phyloP scores from a whole-genome alignment of 2,797 vertebrate species.

The Cossypha dichroa region DNA sequence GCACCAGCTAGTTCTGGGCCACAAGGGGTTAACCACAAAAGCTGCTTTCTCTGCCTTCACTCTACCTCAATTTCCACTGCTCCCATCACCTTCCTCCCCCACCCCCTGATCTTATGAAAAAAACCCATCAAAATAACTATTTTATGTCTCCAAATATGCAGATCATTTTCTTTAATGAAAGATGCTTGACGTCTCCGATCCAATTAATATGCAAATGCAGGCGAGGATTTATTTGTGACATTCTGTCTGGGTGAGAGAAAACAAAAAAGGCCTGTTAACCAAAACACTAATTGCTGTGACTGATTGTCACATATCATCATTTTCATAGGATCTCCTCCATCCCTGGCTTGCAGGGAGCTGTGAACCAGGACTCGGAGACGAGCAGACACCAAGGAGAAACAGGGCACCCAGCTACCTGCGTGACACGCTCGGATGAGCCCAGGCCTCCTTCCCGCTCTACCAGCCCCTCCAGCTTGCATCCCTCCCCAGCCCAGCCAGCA shows the following conservation, averaged over 20 bases:
- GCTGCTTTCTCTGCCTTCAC: conserved; percentile 72
- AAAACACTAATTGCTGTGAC: conserved; percentile 99
- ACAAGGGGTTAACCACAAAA: conserved; percentile 76
- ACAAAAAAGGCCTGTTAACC: conserved; percentile 99
- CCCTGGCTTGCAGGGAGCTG: conserved; percentile 84
- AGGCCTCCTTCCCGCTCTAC: background rate
- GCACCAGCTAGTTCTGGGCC: conserved; percentile 21
- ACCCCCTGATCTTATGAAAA: conserved; percentile 85
- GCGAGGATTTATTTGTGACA: conserved; percentile 99
- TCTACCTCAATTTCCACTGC: conserved; percentile 94
- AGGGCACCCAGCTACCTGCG: conserved; percentile 74
- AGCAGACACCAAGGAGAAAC: conserved; percentile 81
- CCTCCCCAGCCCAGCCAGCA: background rate
- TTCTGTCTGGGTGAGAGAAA: conserved; percentile 99
- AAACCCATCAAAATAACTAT: conserved; percentile 99
- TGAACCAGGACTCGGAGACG: conserved; percentile 74
- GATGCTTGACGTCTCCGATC: conserved; percentile 99
- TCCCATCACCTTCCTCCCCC: conserved; percentile 93
- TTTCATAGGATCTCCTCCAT: conserved; percentile 97
- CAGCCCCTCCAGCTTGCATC: conserved; percentile 12
- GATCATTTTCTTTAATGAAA: conserved; percentile 99
- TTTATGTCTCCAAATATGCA: conserved; percentile 99
- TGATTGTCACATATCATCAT: conserved; percentile 99
- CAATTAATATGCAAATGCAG: conserved; percentile 99
- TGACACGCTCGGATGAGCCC: conserved; percentile 40